These are phyloP conservation scores for Campopleginae sp. DNA, from an alignment of 2,888 invertebrate genomes.

Conservation along the genomic window DNA sequence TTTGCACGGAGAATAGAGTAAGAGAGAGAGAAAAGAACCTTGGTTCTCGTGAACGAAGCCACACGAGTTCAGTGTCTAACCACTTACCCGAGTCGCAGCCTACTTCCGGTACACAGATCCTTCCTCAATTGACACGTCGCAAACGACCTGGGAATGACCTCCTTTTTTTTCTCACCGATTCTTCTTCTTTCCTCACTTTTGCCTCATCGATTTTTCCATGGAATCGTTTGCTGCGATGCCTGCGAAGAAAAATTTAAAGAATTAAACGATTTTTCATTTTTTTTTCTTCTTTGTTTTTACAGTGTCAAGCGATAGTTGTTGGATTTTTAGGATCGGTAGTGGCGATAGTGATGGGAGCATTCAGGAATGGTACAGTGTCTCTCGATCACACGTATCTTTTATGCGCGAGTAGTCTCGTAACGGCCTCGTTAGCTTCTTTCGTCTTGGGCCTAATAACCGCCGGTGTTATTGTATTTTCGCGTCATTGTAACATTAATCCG, in stretches of 20 bases:
- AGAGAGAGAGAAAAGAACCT: conserved; percentile 57
- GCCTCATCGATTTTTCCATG: background rate
- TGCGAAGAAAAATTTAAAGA: background rate
- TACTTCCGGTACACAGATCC: conserved; percentile 63
- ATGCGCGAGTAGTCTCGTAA: conserved; percentile 90
- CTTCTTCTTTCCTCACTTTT: background rate
- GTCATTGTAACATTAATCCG: conserved; percentile 90
- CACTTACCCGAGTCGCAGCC: conserved; percentile 58
- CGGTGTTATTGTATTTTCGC: conserved; percentile 89
- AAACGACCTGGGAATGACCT: conserved; percentile 65
- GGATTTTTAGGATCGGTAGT: conserved; percentile 90
- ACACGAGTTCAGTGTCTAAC: conserved; percentile 62
- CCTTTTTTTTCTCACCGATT: conserved; percentile 13
- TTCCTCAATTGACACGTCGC: conserved; percentile 64
- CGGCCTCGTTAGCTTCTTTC: conserved; percentile 91
- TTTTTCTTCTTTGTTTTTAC: no score
- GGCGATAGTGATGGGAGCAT: conserved; percentile 89
- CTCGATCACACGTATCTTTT: conserved; percentile 89
- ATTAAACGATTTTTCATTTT: background rate
- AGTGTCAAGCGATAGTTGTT: conserved; percentile 90
- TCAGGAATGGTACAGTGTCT: conserved; percentile 87
- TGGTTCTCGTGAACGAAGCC: conserved; percentile 60
- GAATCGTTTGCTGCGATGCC: background rate
- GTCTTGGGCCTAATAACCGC: conserved; percentile 90
- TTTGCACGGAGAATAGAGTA: conserved; percentile 11